These are phyloP conservation scores for Gari tellinella DNA, from an alignment of 2,888 invertebrate genomes.

Conservation along the genomic window DNA sequence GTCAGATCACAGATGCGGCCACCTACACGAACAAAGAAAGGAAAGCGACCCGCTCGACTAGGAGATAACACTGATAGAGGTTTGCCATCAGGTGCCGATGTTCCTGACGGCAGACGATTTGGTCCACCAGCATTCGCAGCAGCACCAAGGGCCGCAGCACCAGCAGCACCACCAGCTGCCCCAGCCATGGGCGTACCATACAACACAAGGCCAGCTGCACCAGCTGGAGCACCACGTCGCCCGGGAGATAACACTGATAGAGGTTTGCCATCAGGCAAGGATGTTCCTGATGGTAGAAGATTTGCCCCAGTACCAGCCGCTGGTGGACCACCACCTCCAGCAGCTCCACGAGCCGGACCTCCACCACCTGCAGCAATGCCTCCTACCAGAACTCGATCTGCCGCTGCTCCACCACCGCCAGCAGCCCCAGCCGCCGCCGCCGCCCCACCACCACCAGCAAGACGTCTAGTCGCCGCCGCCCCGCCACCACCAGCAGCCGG, in stretches of 20 bases:
- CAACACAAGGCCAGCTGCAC: not conserved
- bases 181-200: conserved; percentile 21
- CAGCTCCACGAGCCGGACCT: not conserved
- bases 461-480: too few relatives aligned
- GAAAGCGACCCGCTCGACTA: conserved; percentile 24
- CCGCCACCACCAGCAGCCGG: not conserved
- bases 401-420: not conserved
- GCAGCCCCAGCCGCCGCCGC: not conserved
- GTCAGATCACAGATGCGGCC: conserved; percentile 8
- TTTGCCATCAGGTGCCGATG: conserved; percentile 12
- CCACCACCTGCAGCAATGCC: not conserved
- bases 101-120: conserved; percentile 16
- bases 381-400: not conserved
- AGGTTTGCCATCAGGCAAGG: conserved; percentile 11
- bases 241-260: conserved; percentile 16
- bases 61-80: conserved; percentile 25
- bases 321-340: not conserved
- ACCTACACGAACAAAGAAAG: conserved; percentile 42
- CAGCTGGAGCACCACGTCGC: not conserved
- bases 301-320: conserved; percentile 13
- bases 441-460: not conserved
- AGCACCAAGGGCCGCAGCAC: conserved; percentile 1
- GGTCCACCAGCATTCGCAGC: not conserved
- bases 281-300: conserved; percentile 18
- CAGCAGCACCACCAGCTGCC: conserved; percentile 7